Percentiles rank a stretch among this genome's conserved stretches.
Conservation (phyloP, 2,888 invertebrate genomes). For the Tachystola acroxantha region DNA sequence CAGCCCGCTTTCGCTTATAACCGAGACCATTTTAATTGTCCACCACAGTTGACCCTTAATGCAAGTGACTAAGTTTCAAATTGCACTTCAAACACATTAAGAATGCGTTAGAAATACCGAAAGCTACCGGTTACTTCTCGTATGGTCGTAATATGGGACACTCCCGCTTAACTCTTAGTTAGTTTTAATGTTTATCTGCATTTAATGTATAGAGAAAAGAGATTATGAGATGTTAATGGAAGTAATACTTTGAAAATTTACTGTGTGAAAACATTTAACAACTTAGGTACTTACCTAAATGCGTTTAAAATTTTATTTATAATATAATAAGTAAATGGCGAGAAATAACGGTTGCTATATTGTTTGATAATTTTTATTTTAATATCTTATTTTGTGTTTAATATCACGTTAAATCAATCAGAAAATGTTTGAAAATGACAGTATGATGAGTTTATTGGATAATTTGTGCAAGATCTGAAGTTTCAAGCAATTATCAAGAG, state of each 20-base stretch:
- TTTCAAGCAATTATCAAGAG: no score
- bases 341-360: no score
- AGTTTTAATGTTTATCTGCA: constrained; percentile 1
- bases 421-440: no score
- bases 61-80: constrained; percentile 11
- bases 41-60: constrained; percentile 8
- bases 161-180: neutral
- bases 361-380: no score
- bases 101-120: constrained; percentile 7
- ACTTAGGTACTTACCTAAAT: no score
- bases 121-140: constrained; percentile 4
- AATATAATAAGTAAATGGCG: no score
- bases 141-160: neutral
- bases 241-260: neutral
- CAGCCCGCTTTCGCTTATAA: constrained; percentile 8
- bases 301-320: no score
- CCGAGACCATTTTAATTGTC: constrained; percentile 6
- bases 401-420: no score
- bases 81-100: constrained; percentile 8
- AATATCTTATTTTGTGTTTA: no score
- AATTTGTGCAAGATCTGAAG: no score
- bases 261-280: neutral
- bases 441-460: no score
- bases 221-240: neutral
- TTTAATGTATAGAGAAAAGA: neutral